phyloP scores from a whole-genome alignment of 2,797 vertebrate genomes.

The Danionella dracula region DNA sequence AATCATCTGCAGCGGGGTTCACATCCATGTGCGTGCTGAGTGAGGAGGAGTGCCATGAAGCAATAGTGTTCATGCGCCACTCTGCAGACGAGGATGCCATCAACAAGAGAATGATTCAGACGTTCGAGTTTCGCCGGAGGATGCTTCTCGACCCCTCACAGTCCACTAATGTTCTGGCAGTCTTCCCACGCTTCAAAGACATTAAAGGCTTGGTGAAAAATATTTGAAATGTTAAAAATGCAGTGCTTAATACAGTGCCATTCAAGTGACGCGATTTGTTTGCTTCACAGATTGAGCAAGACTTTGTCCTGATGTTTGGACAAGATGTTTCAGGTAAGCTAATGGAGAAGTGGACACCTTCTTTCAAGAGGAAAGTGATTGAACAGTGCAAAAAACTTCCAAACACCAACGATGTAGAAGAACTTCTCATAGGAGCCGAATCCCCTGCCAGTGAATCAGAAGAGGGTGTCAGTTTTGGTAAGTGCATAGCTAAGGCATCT shows the following conservation, averaged over 20 bases:
- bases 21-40: constrained; percentile 37
- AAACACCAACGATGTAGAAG: constrained; percentile 32
- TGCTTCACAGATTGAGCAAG: constrained; percentile 24
- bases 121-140: constrained; percentile 30
- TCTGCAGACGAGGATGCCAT: constrained; percentile 42
- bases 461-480: constrained; percentile 22
- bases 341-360: constrained; percentile 31
- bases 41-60: constrained; percentile 44
- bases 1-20: constrained; percentile 36
- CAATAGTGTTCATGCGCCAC: constrained; percentile 42
- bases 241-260: no score
- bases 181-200: constrained; percentile 47
- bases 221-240: no score
- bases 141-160: constrained; percentile 38
- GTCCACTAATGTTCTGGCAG: constrained; percentile 26
- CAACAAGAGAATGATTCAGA: constrained; percentile 49
- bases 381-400: constrained; percentile 42
- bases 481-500: neutral
- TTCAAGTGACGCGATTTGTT: neutral
- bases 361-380: constrained; percentile 41
- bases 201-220: constrained; percentile 40
- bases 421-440: constrained; percentile 38
- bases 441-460: neutral
- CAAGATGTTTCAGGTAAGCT: constrained; percentile 26
- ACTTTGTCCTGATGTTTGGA: constrained; percentile 41